Percentiles rank a stretch among this genome's conserved stretches.
Evolutionary conservation across 2,888 invertebrate genomes (phyloP).

Genomic region (Lissocephala sabroskyi): DNA sequence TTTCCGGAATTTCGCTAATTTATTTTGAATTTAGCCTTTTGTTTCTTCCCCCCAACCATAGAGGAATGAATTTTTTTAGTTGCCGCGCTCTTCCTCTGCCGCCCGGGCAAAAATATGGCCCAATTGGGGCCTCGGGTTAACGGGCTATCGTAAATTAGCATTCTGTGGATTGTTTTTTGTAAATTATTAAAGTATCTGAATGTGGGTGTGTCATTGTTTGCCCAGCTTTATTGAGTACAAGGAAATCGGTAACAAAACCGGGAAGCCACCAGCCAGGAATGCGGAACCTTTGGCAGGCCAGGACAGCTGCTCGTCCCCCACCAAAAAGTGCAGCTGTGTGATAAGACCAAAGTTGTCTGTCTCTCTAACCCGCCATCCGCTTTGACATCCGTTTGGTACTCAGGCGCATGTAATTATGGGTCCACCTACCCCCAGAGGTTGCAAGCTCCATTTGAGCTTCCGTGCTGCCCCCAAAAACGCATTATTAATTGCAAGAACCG

Average conservation of each 20-base stretch:
- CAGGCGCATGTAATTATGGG: constrained; percentile 40
- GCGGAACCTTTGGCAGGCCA: no score
- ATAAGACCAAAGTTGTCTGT: no score
- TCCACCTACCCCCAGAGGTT: constrained; percentile 18
- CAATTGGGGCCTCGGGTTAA: constrained; percentile 32
- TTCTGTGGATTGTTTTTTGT: constrained; percentile 13
- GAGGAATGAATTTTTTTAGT: constrained; percentile 44
- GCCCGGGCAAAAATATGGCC: constrained; percentile 10
- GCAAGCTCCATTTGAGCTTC: constrained; percentile 54
- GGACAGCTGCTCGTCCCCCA: no score
- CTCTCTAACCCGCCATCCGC: constrained; percentile 13
- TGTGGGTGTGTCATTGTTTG: constrained; percentile 3
- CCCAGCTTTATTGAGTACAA: constrained; percentile 7
- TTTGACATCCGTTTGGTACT: constrained; percentile 5
- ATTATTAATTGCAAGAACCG: constrained; percentile 53
- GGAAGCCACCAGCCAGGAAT: constrained; percentile 16
- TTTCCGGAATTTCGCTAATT: constrained; percentile 67
- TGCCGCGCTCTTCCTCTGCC: constrained; percentile 32
- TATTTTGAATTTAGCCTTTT: constrained; percentile 23
- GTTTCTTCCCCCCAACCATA: no score
- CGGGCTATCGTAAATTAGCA: constrained; percentile 46
- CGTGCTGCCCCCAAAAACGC: constrained; percentile 19
- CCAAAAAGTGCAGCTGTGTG: constrained; percentile 21
- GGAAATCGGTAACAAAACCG: no score
- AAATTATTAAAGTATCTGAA: no score